Base-by-base conservation (phyloP, 2,797 vertebrate species). In the Tenualosa ilisha region DNA sequence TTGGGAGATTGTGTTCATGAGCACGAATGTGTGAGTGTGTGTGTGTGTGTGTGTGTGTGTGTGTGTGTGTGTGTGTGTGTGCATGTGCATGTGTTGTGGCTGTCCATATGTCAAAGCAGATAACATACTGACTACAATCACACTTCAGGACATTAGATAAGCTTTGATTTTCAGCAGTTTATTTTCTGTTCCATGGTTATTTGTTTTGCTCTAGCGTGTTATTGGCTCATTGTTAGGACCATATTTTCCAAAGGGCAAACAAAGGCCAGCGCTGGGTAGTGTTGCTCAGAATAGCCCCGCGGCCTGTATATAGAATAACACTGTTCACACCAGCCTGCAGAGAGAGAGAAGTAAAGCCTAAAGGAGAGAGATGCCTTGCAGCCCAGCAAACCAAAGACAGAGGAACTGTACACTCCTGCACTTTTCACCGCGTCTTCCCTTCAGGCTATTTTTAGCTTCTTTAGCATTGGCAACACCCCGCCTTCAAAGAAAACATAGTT, bases 401-500 rank as follows among this genome's bases (percentile, higher is more conserved):
- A 79, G 72, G 37, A 79, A 79, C 72, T 43, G 37, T 20, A 79
- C 72, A 79, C 37, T 79, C 37, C 6, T 79, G 17, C 72, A 46
- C 5, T 43, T 75, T 84, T 83, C 68, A 61, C 53, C 37, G 72
- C 51, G 83, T 86, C 31, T 81, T 84, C 82, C 63, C 84, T 75
- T 40, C 81, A 54, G 72, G 81, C 65, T 86, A 84, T 86, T 81
- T 85, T 43, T 85, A 89, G 85, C 40, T 40, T 59, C 86, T 75
- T 75, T 56, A 84, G 53, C 81, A 86, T 85, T 81, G 53, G 81
- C 84, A 84, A 56, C 72, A 72, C 82, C 84, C 82, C 53, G 84
- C 84, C 75, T 85, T 37, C 43, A 87, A 89, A 87, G 85, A 88
- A 87, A 86, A 87, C 56, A 68, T 20, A 20, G 40, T 79, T 51